phyloP scores from a whole-genome alignment of 1,140 invertebrate genomes.

The honey bee (Apis mellifera) region Amel_HAv3.1 CM009935.2:5914501-5915000 shows the following conservation, averaged over 20 bases:
- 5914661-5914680: not conserved
- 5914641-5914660: slow-evolving; percentile 27
- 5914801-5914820: too few relatives aligned
- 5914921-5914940: not conserved
- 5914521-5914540: slow-evolving; percentile 37
- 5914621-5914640: slow-evolving; percentile 90
- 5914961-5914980: slow-evolving; percentile 41
- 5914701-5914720: not conserved
- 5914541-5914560: slow-evolving; percentile 74
- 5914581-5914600: slow-evolving; percentile 89
- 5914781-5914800: too few relatives aligned
- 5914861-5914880: not conserved
- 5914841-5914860: not conserved
- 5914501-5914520: slow-evolving; percentile 29
- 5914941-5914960: slow-evolving; percentile 42
- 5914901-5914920: slow-evolving; percentile 23
- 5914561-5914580: slow-evolving; percentile 88
- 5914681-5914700: not conserved
- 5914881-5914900: slow-evolving; percentile 36
- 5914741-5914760: not conserved
- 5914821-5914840: not conserved
- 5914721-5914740: not conserved
- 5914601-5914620: slow-evolving; percentile 89
- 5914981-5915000: slow-evolving; percentile 58
- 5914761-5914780: too few relatives aligned